Conservation (phyloP, 37 sponge, comb jelly and placozoan genomes). For the Hormiphora californensis region DNA sequence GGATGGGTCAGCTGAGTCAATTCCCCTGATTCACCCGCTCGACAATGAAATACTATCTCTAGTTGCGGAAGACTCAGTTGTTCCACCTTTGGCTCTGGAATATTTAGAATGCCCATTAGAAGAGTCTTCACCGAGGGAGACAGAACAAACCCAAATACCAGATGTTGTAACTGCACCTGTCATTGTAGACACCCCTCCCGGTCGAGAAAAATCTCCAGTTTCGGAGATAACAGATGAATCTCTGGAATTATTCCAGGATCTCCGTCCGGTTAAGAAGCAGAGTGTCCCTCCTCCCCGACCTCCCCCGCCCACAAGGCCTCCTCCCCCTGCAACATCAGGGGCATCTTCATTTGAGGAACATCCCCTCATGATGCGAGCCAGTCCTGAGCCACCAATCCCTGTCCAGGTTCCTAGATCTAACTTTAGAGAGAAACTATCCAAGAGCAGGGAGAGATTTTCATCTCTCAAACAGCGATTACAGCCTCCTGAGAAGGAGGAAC, state of each 20-base stretch:
- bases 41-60: too few species aligned
- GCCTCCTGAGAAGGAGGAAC: not conserved
- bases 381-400: slow-evolving; percentile 10
- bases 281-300: not conserved
- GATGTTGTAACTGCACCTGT: not conserved
- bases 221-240: not conserved
- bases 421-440: not conserved
- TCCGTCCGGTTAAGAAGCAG: slow-evolving; percentile 9
- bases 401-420: not conserved
- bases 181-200: not conserved
- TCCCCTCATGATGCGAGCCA: not conserved
- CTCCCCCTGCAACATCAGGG: not conserved
- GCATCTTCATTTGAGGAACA: too few species aligned
- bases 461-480: not conserved
- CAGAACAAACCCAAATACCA: too few species aligned
- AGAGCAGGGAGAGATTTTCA: too few species aligned
- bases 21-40: too few species aligned
- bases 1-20: too few species aligned
- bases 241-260: slow-evolving; percentile 25
- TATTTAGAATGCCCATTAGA: too few species aligned
- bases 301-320: not conserved
- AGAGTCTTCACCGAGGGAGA: too few species aligned
- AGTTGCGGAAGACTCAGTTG: too few species aligned
- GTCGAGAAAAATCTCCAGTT: not conserved
- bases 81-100: too few species aligned